Evolutionary conservation across 2,113 vertebrate genomes (phyloP), one percentile per base, ranked within the genome.

Genomic region (Chionomys nivalis): DNA sequence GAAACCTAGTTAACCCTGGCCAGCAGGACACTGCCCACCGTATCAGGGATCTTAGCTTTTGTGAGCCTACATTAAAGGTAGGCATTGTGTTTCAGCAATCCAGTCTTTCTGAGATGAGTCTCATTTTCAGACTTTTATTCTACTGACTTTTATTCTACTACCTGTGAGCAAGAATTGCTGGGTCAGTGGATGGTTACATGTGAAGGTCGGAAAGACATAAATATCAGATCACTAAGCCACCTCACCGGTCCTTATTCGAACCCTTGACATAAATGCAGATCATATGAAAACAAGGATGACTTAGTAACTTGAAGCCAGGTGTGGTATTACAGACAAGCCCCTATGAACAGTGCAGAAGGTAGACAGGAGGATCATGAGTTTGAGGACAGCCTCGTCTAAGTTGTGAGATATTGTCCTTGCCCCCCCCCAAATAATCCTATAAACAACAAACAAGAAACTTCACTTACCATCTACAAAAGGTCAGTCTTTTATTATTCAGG

Each of bases 261-360:
- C 91, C 76, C 85, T 79, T 81, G 87, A 73, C 55, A 96, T 39
- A 94, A 91, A 97, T 63, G 88, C 42, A 86, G 66, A 86, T 66
- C 58, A 33, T 39, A 79, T 82, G 39, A 90, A 93, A 90, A 95
- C 24, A 63, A 65, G 52, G 24, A 58, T 87, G 63, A 89, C 24
- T 77, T 90, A 94, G 26, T 70, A 94, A 91, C 63, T 95, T 89
- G 39, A 90, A 90, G 73, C 31, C 73, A 78, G 73, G 21, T 17
- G 23, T 78, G 31, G 58, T 47, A 19, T n/a, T 9, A 6, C n/a
- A 24, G 55, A 58, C n/a, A 39, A 39, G 52, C 33, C n/a, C 8
- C 12, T 33, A 33, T 63, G 33, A 11, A 2, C 52, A 61, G 16
- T 11, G 23, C 4, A 14, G 39, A 28, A 26, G 31, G 7, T 3